A percentile compares a stretch with the other conserved stretches of the same genome.
phyloP scores from a whole-genome alignment of 2,113 vertebrate species.

The Prunella himalayana region DNA sequence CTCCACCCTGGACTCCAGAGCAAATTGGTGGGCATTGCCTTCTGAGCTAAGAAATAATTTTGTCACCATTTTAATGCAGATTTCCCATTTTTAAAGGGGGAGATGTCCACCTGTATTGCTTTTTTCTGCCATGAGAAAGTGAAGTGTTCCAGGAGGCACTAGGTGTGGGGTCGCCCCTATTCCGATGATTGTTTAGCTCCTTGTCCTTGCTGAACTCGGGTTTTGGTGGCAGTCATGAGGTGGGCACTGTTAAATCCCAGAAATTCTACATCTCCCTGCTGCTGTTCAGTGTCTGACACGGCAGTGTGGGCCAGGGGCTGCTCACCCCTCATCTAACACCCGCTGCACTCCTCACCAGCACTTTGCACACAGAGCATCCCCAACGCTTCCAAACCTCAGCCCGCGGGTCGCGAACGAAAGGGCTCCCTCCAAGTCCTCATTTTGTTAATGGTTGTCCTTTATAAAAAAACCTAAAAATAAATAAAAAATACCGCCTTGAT shows the following conservation, averaged over 20 bases:
- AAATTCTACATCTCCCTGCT: background rate
- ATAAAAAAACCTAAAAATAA: background rate
- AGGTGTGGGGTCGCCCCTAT: accelerated
- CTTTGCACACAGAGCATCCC: background rate
- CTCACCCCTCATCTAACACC: background rate
- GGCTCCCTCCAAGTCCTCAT: background rate
- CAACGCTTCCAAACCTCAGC: background rate
- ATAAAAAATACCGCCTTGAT: background rate
- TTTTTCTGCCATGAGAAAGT: background rate
- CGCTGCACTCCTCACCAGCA: background rate
- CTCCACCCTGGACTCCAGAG: background rate
- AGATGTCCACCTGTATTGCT: background rate
- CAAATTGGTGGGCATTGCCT: background rate
- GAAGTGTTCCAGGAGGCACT: accelerated
- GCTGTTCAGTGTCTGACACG: background rate
- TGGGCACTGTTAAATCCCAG: background rate
- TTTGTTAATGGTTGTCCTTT: background rate
- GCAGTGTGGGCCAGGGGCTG: accelerated
- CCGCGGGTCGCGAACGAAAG: background rate
- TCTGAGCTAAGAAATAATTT: background rate
- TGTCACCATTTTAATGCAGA: background rate
- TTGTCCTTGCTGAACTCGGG: background rate
- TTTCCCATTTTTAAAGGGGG: background rate
- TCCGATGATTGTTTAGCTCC: background rate
- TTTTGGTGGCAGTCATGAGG: background rate